These are phyloP conservation scores for Protonemura montana DNA, from an alignment of 2,888 invertebrate genomes.

Conservation along the genomic window DNA sequence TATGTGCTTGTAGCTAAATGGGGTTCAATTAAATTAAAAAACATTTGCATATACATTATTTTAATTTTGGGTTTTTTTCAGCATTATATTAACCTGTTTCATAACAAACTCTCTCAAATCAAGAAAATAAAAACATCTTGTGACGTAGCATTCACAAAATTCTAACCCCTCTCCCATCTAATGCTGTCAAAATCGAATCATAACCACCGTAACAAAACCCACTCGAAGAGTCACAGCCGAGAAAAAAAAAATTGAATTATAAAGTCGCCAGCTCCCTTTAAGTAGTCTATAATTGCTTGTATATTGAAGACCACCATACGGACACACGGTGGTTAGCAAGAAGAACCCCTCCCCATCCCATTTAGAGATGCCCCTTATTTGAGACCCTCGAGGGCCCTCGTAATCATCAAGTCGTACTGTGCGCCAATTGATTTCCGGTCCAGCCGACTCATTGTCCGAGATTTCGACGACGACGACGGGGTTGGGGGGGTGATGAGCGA, in stretches of 20 bases:
- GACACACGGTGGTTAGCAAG: slow-evolving; percentile 1
- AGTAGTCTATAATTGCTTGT: background rate
- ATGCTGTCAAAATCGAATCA: background rate
- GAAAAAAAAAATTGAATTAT: background rate
- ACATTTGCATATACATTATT: too few species aligned
- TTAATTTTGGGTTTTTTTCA: too few species aligned
- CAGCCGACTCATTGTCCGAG: slow-evolving; percentile 55
- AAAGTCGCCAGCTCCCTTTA: background rate
- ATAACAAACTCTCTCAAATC: too few species aligned
- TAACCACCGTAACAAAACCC: background rate
- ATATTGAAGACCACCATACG: background rate
- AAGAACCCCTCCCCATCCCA: background rate
- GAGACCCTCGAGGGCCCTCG: background rate
- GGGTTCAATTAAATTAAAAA: too few species aligned
- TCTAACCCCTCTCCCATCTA: background rate
- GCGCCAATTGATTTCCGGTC: slow-evolving; percentile 61
- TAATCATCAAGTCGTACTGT: slow-evolving; percentile 56
- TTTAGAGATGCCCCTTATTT: background rate
- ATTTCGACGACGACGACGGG: slow-evolving; percentile 46
- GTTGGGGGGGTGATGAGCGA: slow-evolving; percentile 33
- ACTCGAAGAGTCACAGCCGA: background rate
- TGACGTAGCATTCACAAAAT: background rate
- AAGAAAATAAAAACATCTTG: too few species aligned
- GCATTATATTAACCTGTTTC: too few species aligned
- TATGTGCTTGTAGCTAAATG: too few species aligned